Percentiles rank a stretch among this genome's conserved stretches.
Conservation (phyloP, 2,888 invertebrate species). For the Himalopsyche anomala region DNA sequence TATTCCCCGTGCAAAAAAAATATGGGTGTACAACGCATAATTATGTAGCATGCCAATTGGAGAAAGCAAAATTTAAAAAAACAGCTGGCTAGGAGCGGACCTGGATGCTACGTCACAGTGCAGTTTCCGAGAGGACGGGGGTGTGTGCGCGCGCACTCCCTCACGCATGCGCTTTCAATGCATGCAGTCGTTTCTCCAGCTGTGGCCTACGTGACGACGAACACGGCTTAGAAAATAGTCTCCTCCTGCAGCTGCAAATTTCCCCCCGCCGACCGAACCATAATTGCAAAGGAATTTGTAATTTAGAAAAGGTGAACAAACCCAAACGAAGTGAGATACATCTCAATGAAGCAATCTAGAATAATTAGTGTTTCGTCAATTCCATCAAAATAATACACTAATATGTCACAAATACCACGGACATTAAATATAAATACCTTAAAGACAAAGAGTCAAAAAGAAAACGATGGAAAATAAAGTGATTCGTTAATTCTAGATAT, state of each 20-base stretch:
- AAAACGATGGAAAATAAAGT: too few relatives aligned
- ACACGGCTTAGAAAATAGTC: slow-evolving; percentile 37
- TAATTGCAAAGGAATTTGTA: slow-evolving; percentile 24
- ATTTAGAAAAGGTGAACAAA: slow-evolving; percentile 29
- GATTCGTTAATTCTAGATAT: too few relatives aligned
- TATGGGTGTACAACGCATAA: too few relatives aligned
- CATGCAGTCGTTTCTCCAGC: slow-evolving; percentile 40
- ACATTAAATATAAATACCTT: too few relatives aligned
- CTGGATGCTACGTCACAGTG: slow-evolving; percentile 18
- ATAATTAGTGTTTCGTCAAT: background rate
- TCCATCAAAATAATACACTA: too few relatives aligned
- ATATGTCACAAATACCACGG: too few relatives aligned
- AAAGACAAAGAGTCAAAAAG: too few relatives aligned
- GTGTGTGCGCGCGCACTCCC: slow-evolving; percentile 28
- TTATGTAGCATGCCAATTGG: too few relatives aligned
- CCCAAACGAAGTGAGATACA: background rate
- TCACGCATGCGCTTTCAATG: slow-evolving; percentile 28
- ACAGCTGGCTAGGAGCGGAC: background rate
- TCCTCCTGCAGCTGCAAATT: slow-evolving; percentile 32
- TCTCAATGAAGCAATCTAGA: background rate
- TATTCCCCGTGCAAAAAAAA: too few relatives aligned
- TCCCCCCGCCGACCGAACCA: background rate
- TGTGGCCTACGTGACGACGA: slow-evolving; percentile 29
- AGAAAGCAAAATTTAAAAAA: background rate
- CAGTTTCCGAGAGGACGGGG: slow-evolving; percentile 22